A percentile compares a stretch with the other conserved stretches of the same genome.
Conservation (phyloP, 2,888 invertebrate species). For the Cylloceria caligata region DNA sequence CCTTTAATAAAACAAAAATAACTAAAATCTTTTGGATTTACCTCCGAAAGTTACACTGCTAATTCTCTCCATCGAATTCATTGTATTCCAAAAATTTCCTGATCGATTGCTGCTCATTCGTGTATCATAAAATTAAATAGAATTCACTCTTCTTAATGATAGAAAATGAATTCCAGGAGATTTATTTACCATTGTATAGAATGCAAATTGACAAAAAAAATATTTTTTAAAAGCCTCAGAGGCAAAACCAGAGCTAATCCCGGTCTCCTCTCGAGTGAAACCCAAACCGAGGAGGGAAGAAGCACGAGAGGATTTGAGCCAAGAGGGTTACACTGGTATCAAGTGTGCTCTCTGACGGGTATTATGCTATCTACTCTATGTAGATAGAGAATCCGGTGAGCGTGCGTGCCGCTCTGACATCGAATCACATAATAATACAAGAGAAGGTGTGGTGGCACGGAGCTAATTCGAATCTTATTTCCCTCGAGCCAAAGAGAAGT, state of each 20-base stretch:
- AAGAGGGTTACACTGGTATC: constrained; percentile 45
- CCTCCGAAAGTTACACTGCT: too few species aligned
- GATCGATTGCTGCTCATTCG: too few species aligned
- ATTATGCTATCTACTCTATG: constrained; percentile 61
- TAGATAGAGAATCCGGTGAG: constrained; percentile 40
- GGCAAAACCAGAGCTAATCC: constrained; percentile 64
- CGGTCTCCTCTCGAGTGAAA: constrained; percentile 64
- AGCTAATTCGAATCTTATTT: constrained; percentile 66
- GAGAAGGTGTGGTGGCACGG: constrained; percentile 65
- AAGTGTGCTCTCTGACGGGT: constrained; percentile 32
- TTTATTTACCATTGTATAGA: constrained; percentile 16
- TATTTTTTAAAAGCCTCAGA: constrained; percentile 51
- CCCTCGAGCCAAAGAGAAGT: constrained; percentile 35
- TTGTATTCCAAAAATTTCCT: too few species aligned
- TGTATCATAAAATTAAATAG: too few species aligned
- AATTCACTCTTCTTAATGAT: not conserved
- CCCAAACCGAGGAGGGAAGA: constrained; percentile 62
- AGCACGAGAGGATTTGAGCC: constrained; percentile 65
- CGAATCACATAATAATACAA: constrained; percentile 65
- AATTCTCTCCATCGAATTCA: too few species aligned
- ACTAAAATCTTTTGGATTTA: too few species aligned
- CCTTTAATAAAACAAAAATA: too few species aligned
- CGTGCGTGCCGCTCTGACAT: constrained; percentile 64
- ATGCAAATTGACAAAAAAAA: constrained; percentile 10
- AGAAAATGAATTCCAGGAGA: not conserved